Percentiles rank a stretch among this genome's conserved stretches.
These are phyloP conservation scores for Anas platyrhynchos DNA, from an alignment of 2,113 vertebrate species.

Conservation along the genomic window DNA sequence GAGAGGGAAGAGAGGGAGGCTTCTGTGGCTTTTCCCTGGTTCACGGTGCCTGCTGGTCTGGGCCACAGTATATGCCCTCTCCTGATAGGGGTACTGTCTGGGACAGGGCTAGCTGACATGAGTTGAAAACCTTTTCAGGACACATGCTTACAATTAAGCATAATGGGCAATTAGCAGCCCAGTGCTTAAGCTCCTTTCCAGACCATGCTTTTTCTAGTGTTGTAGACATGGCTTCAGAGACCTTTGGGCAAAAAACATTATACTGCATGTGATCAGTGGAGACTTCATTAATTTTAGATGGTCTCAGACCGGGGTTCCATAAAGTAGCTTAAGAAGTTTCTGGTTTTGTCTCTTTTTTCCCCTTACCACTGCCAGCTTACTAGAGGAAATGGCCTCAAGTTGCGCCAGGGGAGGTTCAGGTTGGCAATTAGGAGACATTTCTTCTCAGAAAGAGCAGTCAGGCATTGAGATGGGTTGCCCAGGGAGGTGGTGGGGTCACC, in stretches of 20 bases:
- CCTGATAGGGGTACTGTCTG: not conserved
- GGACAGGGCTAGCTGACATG: not conserved
- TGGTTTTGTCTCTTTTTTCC: not conserved
- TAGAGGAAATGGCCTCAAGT: too few relatives aligned
- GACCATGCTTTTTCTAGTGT: not conserved
- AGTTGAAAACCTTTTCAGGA: not conserved
- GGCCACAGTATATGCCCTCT: not conserved
- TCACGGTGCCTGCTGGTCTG: not conserved
- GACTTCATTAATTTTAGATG: not conserved
- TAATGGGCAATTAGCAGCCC: constrained; percentile 18
- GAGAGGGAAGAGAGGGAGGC: not conserved
- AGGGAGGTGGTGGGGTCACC: too few relatives aligned
- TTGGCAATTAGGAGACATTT: too few relatives aligned
- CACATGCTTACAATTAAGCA: not conserved
- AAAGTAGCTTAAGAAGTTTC: not conserved
- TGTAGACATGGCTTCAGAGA: not conserved
- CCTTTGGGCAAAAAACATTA: not conserved
- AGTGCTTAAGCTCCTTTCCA: not conserved
- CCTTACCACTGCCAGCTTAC: rapidly evolving
- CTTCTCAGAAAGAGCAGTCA: too few relatives aligned
- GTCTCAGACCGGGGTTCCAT: not conserved
- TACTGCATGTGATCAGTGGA: not conserved
- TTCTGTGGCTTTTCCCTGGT: not conserved
- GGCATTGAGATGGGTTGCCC: too few relatives aligned
- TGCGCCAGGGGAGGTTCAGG: too few relatives aligned